These are phyloP conservation scores for Anser brachyrhynchus DNA, from an alignment of 2,113 vertebrate species.

Conservation along the genomic window DNA sequence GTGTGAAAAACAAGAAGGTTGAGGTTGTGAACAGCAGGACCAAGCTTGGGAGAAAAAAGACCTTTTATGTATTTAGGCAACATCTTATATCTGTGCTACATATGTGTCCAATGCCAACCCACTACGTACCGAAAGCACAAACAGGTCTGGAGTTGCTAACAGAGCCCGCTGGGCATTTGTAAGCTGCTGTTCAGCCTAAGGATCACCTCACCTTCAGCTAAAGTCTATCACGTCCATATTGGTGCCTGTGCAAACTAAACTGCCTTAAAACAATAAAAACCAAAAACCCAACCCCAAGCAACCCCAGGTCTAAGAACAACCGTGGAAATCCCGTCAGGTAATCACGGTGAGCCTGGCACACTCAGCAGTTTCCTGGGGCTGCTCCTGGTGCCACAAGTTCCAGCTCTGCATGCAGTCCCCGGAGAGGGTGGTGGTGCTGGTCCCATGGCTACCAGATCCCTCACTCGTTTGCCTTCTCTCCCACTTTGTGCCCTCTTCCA, in stretches of 20 bases:
- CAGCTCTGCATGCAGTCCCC: neutral
- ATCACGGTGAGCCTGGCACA: neutral
- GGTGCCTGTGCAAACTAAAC: neutral
- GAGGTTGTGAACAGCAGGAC: constrained; percentile 9
- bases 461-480: neutral
- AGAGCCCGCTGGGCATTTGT: neutral
- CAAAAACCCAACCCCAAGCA: neutral
- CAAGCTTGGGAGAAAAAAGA: neutral
- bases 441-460: neutral
- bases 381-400: neutral
- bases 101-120: neutral
- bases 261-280: neutral
- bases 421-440: neutral
- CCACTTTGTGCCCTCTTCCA: neutral
- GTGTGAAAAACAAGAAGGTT: constrained; percentile 33
- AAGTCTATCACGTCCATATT: rapidly evolving
- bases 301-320: neutral
- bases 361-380: neutral
- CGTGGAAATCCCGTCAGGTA: neutral
- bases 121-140: neutral
- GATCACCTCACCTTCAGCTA: neutral
- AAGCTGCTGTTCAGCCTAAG: neutral
- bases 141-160: neutral
- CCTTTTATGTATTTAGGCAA: neutral
- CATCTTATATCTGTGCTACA: rapidly evolving